A percentile compares a stretch with the other conserved stretches of the same genome.
These are phyloP conservation scores for Lithophane semibrunnea DNA, from an alignment of 2,888 invertebrate species.

Conservation along the genomic window DNA sequence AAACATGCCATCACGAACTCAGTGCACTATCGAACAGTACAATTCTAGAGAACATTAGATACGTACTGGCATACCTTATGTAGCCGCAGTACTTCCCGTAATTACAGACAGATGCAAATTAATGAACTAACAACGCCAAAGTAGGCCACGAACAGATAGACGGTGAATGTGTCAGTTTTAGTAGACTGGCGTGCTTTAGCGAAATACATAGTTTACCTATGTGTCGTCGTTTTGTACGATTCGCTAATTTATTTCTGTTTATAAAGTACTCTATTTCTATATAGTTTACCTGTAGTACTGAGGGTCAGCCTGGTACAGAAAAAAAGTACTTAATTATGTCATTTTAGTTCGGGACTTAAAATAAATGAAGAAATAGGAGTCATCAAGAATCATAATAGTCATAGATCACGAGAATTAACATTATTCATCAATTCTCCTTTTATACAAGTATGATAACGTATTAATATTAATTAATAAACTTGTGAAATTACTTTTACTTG, in stretches of 20 bases:
- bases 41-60: not conserved
- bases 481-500: not conserved
- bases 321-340: slow-evolving; percentile 8
- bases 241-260: not conserved
- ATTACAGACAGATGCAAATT: slow-evolving; percentile 52
- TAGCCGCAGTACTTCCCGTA: slow-evolving; percentile 12
- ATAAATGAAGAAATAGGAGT: slow-evolving; percentile 5
- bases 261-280: not conserved
- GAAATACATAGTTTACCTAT: not conserved
- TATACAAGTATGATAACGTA: not conserved
- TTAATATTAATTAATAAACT: not conserved
- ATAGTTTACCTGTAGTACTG: not conserved
- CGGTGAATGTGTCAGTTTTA: slow-evolving; percentile 8
- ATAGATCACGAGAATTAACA: not conserved
- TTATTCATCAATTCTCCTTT: not conserved
- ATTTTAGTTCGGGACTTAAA: not conserved
- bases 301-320: not conserved
- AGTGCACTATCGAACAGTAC: not conserved
- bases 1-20: not conserved
- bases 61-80: not conserved
- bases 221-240: not conserved
- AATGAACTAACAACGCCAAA: slow-evolving; percentile 40
- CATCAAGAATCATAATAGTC: not conserved
- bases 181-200: not conserved
- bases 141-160: slow-evolving; percentile 28